A percentile compares a stretch with the other conserved stretches of the same genome.
phyloP scores from a whole-genome alignment of 2,888 invertebrate genomes.

The Julus scanicus region DNA sequence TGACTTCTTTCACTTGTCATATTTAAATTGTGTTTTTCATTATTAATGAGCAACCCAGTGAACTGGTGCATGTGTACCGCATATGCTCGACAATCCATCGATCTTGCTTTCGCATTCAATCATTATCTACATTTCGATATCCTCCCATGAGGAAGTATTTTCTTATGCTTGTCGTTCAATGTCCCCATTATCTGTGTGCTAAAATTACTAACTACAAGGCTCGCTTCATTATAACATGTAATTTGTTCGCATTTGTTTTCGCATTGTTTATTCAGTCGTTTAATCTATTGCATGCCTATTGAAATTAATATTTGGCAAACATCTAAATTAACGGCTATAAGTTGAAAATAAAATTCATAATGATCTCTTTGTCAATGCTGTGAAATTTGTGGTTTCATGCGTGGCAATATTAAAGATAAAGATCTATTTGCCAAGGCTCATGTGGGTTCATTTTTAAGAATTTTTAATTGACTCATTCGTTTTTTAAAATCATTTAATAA shows the following conservation, averaged over 20 bases:
- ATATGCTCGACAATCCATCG: neutral
- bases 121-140: conserved; percentile 25
- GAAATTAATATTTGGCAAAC: neutral
- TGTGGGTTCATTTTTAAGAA: too few relatives aligned
- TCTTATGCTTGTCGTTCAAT: conserved; percentile 20
- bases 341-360: too few relatives aligned
- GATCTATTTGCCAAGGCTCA: too few relatives aligned
- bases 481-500: too few relatives aligned
- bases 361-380: too few relatives aligned
- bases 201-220: neutral
- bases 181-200: neutral
- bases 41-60: neutral
- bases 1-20: neutral
- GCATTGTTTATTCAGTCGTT: neutral
- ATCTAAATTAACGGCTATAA: neutral
- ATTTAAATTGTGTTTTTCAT: neutral
- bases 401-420: too few relatives aligned
- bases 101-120: neutral
- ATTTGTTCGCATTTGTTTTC: neutral
- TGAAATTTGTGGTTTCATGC: too few relatives aligned
- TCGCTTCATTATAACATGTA: neutral
- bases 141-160: neutral
- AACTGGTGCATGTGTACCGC: neutral
- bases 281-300: neutral
- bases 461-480: too few relatives aligned